Conservation (phyloP, 1,140 invertebrate genomes). For the Drosophila takahashii region DNA sequence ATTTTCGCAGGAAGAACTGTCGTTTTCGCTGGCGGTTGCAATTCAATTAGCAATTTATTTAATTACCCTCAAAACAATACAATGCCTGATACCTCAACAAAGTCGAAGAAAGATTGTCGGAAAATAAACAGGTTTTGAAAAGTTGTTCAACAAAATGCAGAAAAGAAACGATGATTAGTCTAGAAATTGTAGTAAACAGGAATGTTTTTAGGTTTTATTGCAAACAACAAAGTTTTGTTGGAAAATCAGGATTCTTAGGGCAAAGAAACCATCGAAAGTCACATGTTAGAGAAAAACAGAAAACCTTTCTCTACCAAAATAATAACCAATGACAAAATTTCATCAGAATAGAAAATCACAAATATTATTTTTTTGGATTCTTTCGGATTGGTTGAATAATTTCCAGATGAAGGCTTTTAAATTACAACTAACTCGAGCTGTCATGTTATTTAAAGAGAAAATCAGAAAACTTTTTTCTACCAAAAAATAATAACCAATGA, state of each 20-base stretch:
- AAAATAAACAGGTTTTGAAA: not conserved
- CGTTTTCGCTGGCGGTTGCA: not conserved
- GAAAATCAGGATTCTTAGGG: not conserved
- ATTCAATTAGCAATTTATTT: constrained; percentile 36
- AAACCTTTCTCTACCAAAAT: no score
- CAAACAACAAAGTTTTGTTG: not conserved
- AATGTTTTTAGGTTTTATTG: not conserved
- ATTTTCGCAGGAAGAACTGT: constrained; percentile 5
- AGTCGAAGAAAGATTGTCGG: not conserved
- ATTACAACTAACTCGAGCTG: no score
- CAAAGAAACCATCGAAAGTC: no score
- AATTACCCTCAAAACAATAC: constrained; percentile 12
- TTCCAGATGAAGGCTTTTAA: no score
- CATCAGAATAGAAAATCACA: no score
- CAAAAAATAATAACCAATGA: no score
- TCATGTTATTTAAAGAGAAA: no score
- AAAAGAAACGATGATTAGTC: not conserved
- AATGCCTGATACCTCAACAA: not conserved
- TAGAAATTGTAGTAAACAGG: not conserved
- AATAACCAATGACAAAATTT: no score
- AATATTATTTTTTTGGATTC: no score
- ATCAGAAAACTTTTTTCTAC: no score
- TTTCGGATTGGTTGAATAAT: no score
- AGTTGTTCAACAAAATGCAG: not conserved
- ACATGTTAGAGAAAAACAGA: no score